Evolutionary conservation across 1,140 invertebrate species (phyloP).

Genomic region (Dendrolimus punctatus): DNA sequence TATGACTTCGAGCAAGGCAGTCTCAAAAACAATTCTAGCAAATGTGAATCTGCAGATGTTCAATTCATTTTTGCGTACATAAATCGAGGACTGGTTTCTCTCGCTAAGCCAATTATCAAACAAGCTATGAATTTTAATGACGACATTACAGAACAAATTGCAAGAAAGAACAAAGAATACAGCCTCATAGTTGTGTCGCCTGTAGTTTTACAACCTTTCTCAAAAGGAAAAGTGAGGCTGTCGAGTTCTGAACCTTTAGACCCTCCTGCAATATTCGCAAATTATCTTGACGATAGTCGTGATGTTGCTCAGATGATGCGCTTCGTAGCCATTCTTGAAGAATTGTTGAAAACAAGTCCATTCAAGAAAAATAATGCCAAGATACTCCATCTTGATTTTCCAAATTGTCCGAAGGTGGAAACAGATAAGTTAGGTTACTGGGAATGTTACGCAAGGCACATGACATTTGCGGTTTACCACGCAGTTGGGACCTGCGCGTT

Average conservation of each 20-base stretch:
- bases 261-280: conserved; percentile 85
- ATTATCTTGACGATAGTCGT: conserved; percentile 77
- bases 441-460: conserved; percentile 51
- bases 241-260: conserved; percentile 77
- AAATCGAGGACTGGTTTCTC: conserved; percentile 72
- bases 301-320: conserved; percentile 75
- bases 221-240: conserved; percentile 78
- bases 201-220: conserved; percentile 78
- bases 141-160: conserved; percentile 44
- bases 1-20: conserved; percentile 43
- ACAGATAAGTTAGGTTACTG: conserved; percentile 47
- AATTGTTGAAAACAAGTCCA: conserved; percentile 69
- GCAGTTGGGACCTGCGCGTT: conserved; percentile 40
- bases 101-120: conserved; percentile 42
- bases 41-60: conserved; percentile 31
- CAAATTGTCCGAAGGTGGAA: conserved; percentile 17
- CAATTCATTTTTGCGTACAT: conserved; percentile 27
- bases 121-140: conserved; percentile 36
- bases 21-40: conserved; percentile 18
- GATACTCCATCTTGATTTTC: conserved; percentile 17
- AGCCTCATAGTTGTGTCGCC: conserved; percentile 53
- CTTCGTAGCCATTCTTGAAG: conserved; percentile 71
- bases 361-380: conserved; percentile 56
- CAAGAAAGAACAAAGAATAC: conserved; percentile 40
- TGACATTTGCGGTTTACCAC: conserved; percentile 67